These are phyloP conservation scores for Gonatopus flavifemur DNA, from an alignment of 1,140 invertebrate species.

Conservation along the genomic window DNA sequence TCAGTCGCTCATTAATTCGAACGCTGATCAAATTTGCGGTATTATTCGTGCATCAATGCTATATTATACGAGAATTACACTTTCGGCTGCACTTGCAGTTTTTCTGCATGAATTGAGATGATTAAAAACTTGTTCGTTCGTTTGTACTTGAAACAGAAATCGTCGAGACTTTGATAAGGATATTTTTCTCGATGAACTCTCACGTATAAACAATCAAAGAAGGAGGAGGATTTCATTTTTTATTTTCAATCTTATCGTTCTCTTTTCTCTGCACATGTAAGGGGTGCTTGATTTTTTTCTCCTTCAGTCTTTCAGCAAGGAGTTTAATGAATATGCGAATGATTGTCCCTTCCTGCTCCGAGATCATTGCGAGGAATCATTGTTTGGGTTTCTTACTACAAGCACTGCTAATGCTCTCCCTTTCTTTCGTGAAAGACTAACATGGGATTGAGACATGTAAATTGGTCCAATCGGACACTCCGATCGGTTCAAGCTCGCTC, in stretches of 20 bases:
- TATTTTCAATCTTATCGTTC: no score
- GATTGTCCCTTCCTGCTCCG: no score
- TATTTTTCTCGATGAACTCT: no score
- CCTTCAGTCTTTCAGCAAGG: neutral
- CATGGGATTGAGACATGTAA: conserved; percentile 56
- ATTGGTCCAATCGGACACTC: conserved; percentile 50
- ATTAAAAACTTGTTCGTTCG: no score
- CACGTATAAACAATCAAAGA: no score
- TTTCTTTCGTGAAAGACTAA: conserved; percentile 21
- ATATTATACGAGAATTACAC: neutral
- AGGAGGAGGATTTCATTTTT: no score
- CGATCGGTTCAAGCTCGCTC: conserved; percentile 39
- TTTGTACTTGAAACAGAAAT: no score
- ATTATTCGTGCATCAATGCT: neutral
- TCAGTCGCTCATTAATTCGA: conserved; percentile 32
- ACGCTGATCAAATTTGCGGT: conserved; percentile 33
- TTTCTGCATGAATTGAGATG: conserved; percentile 27
- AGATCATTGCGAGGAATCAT: no score
- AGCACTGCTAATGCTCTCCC: conserved; percentile 14
- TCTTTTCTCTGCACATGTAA: no score
- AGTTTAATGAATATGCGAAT: conserved; percentile 42
- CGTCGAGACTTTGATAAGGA: no score
- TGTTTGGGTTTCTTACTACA: conserved; percentile 10
- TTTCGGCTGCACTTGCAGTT: conserved; percentile 24
- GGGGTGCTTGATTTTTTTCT: no score